Base-by-base conservation (phyloP, 2,888 invertebrate species). In the Pristionchus entomophagus region DNA sequence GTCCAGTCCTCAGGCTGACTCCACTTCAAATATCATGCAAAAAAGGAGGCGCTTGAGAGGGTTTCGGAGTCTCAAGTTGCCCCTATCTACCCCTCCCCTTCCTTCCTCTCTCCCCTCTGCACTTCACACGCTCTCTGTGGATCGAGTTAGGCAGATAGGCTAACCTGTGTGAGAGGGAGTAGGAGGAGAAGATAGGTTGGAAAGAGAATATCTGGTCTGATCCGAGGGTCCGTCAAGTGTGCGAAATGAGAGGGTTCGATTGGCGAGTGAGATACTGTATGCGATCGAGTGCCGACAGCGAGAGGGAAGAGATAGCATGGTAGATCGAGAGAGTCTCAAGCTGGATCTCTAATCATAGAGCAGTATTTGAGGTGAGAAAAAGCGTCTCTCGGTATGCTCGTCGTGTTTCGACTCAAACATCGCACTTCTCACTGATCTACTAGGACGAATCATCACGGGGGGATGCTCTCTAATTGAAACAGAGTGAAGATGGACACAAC, bases 211-310 rank as follows among this genome's bases (percentile, higher is more conserved):
- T 69, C 69, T 69, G 69, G 69, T 69, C 69, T 69, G 69, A 69
- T 69, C 69, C 69, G 2, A 69, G 69, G 6, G 8, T 17, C 5
- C 62, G 35, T 29, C 17, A 38, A 69, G 69, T 69, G 69, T 69
- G 69, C 69, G 38, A 69, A 69, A 69, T 69, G 69, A 69, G 69
- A 38, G 69, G 69, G 69, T 69, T 69, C 38, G 69, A 69, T n/a
- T n/a, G 26, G 19, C 8, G 69, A 38, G 19, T 5, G 69, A 69
- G 38, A 69, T 35, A 69, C 69, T 35, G 69, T 69, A 38, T 4
- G 10, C 10, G 35, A 69, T 19, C 35, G 38, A 19, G 69, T 38
- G 69, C 5, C 6, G 14, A 22, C 12, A 69, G 35, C 35, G 69
- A 38, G 19, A 35, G 69, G 17, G 69, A 69, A 26, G 35, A 69